Conservation (phyloP, 2,888 invertebrate genomes). For the Trachelus iudaicus region DNA sequence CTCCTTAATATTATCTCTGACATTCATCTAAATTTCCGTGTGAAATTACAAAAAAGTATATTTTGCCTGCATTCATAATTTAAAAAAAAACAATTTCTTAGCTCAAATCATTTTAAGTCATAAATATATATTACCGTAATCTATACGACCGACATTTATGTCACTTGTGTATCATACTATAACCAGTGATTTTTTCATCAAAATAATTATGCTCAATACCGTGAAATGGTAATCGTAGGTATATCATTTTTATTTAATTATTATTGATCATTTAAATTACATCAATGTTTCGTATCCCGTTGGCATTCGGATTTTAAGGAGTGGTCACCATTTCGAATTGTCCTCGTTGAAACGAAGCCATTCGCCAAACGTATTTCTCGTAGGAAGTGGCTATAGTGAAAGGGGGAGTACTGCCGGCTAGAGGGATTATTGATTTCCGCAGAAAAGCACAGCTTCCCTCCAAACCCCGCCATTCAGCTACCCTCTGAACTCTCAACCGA, state of each 20-base stretch:
- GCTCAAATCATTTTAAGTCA: neutral
- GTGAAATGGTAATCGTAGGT: neutral
- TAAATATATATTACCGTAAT: neutral
- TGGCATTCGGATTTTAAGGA: neutral
- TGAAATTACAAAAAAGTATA: neutral
- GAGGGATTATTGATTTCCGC: constrained; percentile 59
- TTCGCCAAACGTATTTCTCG: neutral
- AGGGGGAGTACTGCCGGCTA: constrained; percentile 33
- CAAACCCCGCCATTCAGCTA: constrained; percentile 3
- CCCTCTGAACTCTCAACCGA: constrained; percentile 18
- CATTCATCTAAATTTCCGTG: neutral
- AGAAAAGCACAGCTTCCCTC: constrained; percentile 50
- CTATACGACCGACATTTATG: neutral
- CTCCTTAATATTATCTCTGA: neutral
- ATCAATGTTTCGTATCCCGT: neutral
- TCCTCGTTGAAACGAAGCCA: neutral
- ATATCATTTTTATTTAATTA: neutral
- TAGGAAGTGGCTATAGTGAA: neutral
- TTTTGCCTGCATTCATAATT: neutral
- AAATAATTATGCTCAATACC: neutral
- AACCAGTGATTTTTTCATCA: neutral
- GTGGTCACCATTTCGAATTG: neutral
- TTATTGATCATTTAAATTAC: neutral
- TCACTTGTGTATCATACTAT: neutral
- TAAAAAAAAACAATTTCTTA: neutral